A percentile compares a stretch with the other conserved stretches of the same genome.
Conservation (phyloP, 2,888 invertebrate genomes). For the Dryomyza anilis region DNA sequence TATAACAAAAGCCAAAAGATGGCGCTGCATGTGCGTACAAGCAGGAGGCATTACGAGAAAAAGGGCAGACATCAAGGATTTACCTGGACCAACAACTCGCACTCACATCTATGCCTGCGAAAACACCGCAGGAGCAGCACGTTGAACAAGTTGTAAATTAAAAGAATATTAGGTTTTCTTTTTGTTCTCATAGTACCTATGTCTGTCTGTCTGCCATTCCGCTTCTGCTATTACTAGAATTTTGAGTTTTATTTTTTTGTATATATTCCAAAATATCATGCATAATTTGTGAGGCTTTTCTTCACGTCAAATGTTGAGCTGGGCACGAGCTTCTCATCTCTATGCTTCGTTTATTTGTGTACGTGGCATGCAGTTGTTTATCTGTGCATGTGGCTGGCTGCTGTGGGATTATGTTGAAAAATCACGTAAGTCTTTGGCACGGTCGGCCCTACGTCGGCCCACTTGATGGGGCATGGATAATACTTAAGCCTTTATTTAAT, state of each 20-base stretch:
- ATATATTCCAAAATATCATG: slow-evolving; percentile 14
- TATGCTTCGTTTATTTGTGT: background rate
- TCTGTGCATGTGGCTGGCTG: background rate
- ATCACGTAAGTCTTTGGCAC: slow-evolving; percentile 23
- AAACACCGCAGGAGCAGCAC: too few species aligned
- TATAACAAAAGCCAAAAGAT: background rate
- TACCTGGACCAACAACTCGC: background rate
- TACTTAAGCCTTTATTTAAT: slow-evolving; percentile 32
- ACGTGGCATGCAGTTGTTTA: background rate
- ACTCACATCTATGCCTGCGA: background rate
- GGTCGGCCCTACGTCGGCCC: background rate
- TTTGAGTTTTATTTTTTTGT: background rate
- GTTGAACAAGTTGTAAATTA: slow-evolving; percentile 30
- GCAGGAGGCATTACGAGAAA: too few species aligned
- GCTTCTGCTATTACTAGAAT: too few species aligned
- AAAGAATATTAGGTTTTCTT: slow-evolving; percentile 25
- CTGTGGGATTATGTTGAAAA: slow-evolving; percentile 25
- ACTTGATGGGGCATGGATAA: slow-evolving; percentile 19
- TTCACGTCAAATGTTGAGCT: slow-evolving; percentile 8
- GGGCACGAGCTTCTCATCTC: background rate
- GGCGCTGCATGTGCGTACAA: background rate
- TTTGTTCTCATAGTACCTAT: background rate
- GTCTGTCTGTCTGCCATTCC: background rate
- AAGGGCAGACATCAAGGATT: background rate
- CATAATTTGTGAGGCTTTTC: slow-evolving; percentile 21